phyloP scores from a whole-genome alignment of 2,888 invertebrate genomes.

The Eupithecia pulchellata region DNA sequence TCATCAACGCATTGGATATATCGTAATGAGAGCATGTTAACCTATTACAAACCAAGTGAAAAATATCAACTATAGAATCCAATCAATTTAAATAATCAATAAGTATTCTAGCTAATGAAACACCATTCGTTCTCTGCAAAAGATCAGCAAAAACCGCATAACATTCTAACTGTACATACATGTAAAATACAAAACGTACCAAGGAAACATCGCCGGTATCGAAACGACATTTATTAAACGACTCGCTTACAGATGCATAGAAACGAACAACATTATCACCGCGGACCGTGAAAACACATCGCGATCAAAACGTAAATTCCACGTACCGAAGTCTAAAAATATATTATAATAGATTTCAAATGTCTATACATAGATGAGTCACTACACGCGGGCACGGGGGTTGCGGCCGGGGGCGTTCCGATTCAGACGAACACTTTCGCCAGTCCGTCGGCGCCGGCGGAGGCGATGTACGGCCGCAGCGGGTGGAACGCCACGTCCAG shows the following conservation, averaged over 20 bases:
- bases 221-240: slow-evolving; percentile 74
- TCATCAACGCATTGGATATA: slow-evolving; percentile 66
- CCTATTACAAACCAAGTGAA: slow-evolving; percentile 70
- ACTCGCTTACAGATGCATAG: slow-evolving; percentile 75
- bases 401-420: slow-evolving; percentile 4
- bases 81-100: slow-evolving; percentile 81
- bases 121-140: slow-evolving; percentile 75
- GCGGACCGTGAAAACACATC: slow-evolving; percentile 78
- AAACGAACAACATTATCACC: slow-evolving; percentile 78
- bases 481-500: slow-evolving; percentile 99
- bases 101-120: slow-evolving; percentile 80
- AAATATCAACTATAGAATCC: slow-evolving; percentile 78
- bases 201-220: slow-evolving; percentile 69
- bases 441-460: slow-evolving; percentile 99
- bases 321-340: slow-evolving; percentile 84
- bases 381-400: slow-evolving; percentile 61
- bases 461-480: slow-evolving; percentile 98
- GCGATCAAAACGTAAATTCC: slow-evolving; percentile 82
- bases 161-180: slow-evolving; percentile 82
- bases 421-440: slow-evolving; percentile 98
- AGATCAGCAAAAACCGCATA: slow-evolving; percentile 76
- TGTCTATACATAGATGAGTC: slow-evolving; percentile 84
- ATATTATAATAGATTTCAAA: slow-evolving; percentile 84
- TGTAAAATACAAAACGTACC: slow-evolving; percentile 68
- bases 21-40: slow-evolving; percentile 71